Evolutionary conservation across 2,113 vertebrate species (phyloP), one percentile per base, ranked within the genome.

Genomic region (Neogobius melanostomus): DNA sequence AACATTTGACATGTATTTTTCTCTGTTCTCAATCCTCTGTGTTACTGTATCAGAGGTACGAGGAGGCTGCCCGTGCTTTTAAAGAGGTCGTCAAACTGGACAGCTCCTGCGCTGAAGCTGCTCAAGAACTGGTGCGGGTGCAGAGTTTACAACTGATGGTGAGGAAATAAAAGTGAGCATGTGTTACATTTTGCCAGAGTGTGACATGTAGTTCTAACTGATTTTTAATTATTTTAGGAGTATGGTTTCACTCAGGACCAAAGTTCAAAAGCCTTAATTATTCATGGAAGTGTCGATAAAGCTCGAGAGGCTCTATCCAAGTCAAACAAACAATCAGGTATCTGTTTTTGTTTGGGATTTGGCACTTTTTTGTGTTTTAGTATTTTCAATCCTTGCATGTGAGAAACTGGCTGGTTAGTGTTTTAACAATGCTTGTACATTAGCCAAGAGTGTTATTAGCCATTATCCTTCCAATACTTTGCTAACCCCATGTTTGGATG

Each of bases 61-160:
- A 74, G 0, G 93, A 95, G 51, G 94, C 94, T 0, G 76, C 62
- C 0, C 42, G 51, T 44, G 81, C 90, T 5, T 95, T 95, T 15
- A 81, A 78, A 59, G 88, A 93, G 28, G 92, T 95, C 42, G 88
- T 94, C 51, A 80, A 9, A 49, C 64, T 60, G 7, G 86, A 93
- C 0, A 44, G 74, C 0, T 64, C 83, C 2, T 79, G 80, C 0
- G 16, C 77, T 0, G 94, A 95, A 0, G 92, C 91, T 0, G 84
- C 86, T 0, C 64, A 87, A 11, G 93, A 95, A 65, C 90, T 94
- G 12, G 79, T 88, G 77, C 72, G 73, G 0, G 92, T 94, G 64
- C 86, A 92, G 48, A 83, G 87, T 16, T 82, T 68, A 8, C 91
- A 88, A 2, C 80, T 93, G 0, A 77, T 89, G 79, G 82, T 90